Evolutionary conservation across 2,113 vertebrate species (phyloP), one percentile per base, ranked within the genome.

Genomic region (Pteropus alecto): DNA sequence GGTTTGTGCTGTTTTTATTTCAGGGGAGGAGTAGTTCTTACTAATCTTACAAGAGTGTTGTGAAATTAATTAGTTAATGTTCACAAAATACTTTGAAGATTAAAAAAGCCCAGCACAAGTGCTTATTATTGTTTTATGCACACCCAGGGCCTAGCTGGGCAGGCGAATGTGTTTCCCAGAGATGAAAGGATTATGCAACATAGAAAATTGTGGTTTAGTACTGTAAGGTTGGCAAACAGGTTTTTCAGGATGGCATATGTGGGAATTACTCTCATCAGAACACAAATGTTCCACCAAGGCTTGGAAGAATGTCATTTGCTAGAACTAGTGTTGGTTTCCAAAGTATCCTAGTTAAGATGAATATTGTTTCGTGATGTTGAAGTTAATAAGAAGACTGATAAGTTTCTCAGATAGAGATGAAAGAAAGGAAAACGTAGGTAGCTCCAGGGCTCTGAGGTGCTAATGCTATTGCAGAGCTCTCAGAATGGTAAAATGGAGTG

Each of bases 61-160:
- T 95, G 96, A 97, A 97, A 97, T 96, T 97, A 98, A 96, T 97
- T 95, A 93, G 96, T 93, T 95, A 97, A 95, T 96, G 89, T 96
- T 97, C 97, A 92, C 94, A 70, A 95, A 95, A 67, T 92, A 94
- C 96, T 98, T 97, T 97, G 97, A 97, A 97, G 96, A 96, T 97
- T 78, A 96, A 96, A 97, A 95, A 97, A 95, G 63, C 78, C 68
- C 54, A 48, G 79, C 71, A 61, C 88, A 97, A 79, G 94, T 85
- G 70, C 95, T 97, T 94, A 95, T 98, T 97, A 98, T 92, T 93
- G 74, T 95, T 96, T 96, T 73, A 97, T 63, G 61, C 48, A 77
- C 90, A 90, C 79, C 92, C 56, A 95, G 84, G 95, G 76, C 70
- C 94, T 93, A 12, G 35, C 74, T 90, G 77, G 87, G 87, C 70